These are phyloP conservation scores for Smutsia temminckii DNA, from an alignment of 2,797 vertebrate genomes.

Conservation along the genomic window DNA sequence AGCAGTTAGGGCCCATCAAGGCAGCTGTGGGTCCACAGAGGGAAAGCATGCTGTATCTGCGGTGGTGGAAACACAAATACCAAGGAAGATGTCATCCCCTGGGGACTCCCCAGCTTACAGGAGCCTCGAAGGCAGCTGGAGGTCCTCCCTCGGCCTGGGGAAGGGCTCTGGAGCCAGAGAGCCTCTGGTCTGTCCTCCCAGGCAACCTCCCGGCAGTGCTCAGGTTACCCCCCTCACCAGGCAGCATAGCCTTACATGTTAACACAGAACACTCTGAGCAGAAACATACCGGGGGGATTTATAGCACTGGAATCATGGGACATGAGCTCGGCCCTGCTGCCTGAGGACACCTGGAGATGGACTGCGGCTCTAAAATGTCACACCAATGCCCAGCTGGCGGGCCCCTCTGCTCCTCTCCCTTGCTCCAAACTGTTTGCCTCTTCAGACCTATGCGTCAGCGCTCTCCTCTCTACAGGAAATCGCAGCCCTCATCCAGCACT, in stretches of 20 bases:
- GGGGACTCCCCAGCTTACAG: background rate
- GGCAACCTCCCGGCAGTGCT: background rate
- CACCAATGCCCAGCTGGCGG: background rate
- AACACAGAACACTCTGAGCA: background rate
- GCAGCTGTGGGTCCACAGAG: background rate
- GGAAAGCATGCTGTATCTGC: accelerated
- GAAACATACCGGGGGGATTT: background rate
- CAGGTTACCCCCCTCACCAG: background rate
- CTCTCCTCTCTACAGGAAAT: background rate
- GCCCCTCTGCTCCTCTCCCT: background rate
- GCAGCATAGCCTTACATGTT: background rate
- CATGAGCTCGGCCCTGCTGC: background rate
- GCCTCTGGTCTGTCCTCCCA: background rate
- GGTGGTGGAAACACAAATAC: accelerated
- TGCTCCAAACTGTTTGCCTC: background rate
- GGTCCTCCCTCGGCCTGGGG: background rate
- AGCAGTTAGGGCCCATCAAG: accelerated
- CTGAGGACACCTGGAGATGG: background rate
- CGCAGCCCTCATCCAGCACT: background rate
- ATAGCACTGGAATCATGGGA: background rate
- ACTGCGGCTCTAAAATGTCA: background rate
- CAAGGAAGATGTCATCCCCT: no score
- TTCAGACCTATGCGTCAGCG: background rate
- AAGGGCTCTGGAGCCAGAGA: background rate
- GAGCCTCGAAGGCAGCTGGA: background rate